phyloP scores from a whole-genome alignment of 2,888 invertebrate species.

The Globia sparganii region DNA sequence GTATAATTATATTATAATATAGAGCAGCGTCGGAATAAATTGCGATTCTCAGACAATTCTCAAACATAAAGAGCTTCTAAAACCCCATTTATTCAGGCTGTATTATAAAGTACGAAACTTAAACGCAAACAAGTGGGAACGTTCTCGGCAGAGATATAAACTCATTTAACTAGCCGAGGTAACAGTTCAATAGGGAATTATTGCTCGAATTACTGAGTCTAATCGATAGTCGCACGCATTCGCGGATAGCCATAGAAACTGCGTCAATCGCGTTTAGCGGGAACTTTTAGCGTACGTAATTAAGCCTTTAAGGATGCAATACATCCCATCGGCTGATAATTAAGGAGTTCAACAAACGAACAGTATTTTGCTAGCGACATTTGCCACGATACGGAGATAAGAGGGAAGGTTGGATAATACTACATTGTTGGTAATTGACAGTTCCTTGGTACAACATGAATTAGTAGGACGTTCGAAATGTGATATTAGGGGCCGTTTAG shows the following conservation, averaged over 20 bases:
- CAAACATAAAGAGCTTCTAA: conserved; percentile 62
- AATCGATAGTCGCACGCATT: conserved; percentile 81
- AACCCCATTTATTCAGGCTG: conserved; percentile 58
- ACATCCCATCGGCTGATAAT: conserved; percentile 73
- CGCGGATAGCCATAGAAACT: conserved; percentile 76
- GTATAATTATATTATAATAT: conserved; percentile 61
- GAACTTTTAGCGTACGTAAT: conserved; percentile 73
- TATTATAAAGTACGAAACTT: conserved; percentile 69
- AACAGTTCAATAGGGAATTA: conserved; percentile 84
- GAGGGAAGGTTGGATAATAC: conserved; percentile 60
- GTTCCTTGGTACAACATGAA: conserved; percentile 51
- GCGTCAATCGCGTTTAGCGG: conserved; percentile 72
- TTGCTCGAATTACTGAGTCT: conserved; percentile 80
- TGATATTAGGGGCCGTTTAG: conserved; percentile 48
- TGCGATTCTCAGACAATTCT: conserved; percentile 58
- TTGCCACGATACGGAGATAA: conserved; percentile 63
- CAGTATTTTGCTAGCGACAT: conserved; percentile 65
- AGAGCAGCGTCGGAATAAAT: conserved; percentile 51
- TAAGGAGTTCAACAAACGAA: conserved; percentile 71
- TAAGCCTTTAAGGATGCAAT: conserved; percentile 77
- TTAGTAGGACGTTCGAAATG: conserved; percentile 52
- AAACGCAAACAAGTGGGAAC: conserved; percentile 70
- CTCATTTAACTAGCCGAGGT: conserved; percentile 76
- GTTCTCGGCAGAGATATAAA: conserved; percentile 73
- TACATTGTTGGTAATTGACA: conserved; percentile 66